Evolutionary conservation across 1,140 invertebrate species (phyloP).

Genomic region (Trichomalopsis sarcophagae): DNA sequence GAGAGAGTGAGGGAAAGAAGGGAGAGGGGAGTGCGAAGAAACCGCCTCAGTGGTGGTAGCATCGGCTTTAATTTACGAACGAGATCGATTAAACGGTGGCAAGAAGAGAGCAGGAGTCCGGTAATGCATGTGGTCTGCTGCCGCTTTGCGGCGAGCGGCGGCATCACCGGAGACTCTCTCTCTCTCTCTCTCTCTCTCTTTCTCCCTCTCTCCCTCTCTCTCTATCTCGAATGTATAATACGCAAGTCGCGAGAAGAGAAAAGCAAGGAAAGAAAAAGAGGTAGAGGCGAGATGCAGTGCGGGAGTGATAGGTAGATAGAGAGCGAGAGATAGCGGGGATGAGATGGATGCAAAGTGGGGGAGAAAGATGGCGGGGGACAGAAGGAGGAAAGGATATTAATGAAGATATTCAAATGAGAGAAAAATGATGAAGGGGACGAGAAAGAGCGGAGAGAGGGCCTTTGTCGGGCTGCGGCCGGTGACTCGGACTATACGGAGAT

Average conservation of each 20-base stretch:
- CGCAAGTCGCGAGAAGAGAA: not conserved
- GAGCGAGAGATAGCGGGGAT: constrained; percentile 16
- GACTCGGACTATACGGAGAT: constrained; percentile 66
- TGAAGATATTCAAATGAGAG: constrained; percentile 71
- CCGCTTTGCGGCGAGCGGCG: constrained; percentile 1
- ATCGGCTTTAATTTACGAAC: constrained; percentile 57
- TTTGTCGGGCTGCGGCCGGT: constrained; percentile 63
- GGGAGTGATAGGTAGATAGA: not conserved
- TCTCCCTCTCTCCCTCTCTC: not conserved
- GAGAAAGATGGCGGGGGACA: constrained; percentile 38
- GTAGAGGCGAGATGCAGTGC: constrained; percentile 1
- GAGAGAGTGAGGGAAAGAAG: constrained; percentile 34
- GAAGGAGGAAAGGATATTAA: constrained; percentile 64
- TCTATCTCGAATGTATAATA: not conserved
- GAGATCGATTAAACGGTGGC: constrained; percentile 67
- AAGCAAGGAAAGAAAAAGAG: not conserved
- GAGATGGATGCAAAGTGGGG: constrained; percentile 17
- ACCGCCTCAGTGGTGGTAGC: not conserved
- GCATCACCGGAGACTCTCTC: not conserved
- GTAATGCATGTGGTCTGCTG: constrained; percentile 61
- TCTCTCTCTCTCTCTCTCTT: not conserved
- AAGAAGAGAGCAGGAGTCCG: constrained; percentile 56
- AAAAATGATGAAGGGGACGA: constrained; percentile 57
- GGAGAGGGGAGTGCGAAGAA: not conserved
- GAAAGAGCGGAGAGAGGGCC: constrained; percentile 33